Evolutionary conservation across 2,888 invertebrate species (phyloP), one percentile per base, ranked within the genome.

Genomic region (Auanema freiburgensis): DNA sequence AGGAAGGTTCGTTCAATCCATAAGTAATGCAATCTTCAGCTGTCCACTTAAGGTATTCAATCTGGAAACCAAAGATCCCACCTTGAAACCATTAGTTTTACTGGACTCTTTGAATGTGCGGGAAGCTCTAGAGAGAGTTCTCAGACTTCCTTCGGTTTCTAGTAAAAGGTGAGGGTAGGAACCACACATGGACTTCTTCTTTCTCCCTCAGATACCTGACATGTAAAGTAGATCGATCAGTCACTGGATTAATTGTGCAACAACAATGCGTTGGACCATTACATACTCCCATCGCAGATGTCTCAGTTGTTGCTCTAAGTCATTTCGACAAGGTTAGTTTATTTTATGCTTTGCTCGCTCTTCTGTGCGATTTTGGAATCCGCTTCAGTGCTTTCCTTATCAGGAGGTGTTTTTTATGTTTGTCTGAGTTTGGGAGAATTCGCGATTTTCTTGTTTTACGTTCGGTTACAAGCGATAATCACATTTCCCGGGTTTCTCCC

Each of bases 251-350:
- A 16, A 89, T 97, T 62, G 97, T 93, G 0, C 96, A 96, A 85
- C 97, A 98, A 83, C 98, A 98, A 85, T 97, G 97, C 84, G 93
- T 97, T 24, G 97, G 98, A 0, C 95, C 96, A 0, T 86, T 97
- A 0, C 97, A 97, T 84, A 93, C 94, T 0, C 97, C 98, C 0
- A 86, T 97, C 4, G 92, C 96, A 0, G 94, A 98, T 85, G 94
- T 91, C 66, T 96, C 92, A 0, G 90, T 96, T 55, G 78, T 81
- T 5, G 92, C 93, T 0, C 87, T 95, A 25, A 92, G 93, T 0
- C 90, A 93, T 84, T 90, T 90, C 83, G 90, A 90, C 66, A 70
- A 62, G 62, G 74, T 77, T 10, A n/a, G 46, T 46, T 46, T 10
- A 46, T 46, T n/a, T 46, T 18, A 16, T 46, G n/a, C 46, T 46